Conservation (phyloP, 2,888 invertebrate genomes). For the Andrena dorsata region DNA sequence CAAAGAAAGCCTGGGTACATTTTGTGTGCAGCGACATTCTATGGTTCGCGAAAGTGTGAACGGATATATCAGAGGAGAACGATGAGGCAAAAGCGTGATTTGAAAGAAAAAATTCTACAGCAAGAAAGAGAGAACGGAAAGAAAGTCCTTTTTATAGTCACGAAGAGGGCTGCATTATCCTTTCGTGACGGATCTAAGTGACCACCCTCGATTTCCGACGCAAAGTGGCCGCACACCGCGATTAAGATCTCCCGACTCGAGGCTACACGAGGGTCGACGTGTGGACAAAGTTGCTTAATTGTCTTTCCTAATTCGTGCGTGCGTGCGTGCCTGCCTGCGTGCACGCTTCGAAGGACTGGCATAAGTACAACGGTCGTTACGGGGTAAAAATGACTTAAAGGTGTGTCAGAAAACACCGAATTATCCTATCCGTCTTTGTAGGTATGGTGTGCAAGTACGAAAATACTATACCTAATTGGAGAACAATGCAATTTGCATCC, state of each 20-base stretch:
- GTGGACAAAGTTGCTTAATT: constrained; percentile 64
- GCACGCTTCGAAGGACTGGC: constrained; percentile 25
- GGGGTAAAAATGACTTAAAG: constrained; percentile 18
- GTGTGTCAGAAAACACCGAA: constrained; percentile 23
- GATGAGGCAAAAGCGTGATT: not conserved
- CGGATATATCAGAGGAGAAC: constrained; percentile 4
- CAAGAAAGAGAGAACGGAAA: constrained; percentile 19
- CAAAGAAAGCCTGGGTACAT: not conserved
- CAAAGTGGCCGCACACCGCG: constrained; percentile 81
- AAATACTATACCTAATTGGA: not conserved
- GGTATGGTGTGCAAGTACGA: not conserved
- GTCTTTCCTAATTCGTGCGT: constrained; percentile 57
- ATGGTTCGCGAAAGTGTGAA: constrained; percentile 15
- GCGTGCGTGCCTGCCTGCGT: constrained; percentile 11
- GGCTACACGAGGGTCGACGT: constrained; percentile 27
- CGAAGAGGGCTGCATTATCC: constrained; percentile 61
- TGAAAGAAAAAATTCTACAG: not conserved
- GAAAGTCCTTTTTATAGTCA: constrained; percentile 56
- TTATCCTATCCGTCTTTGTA: not conserved
- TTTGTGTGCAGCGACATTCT: not conserved
- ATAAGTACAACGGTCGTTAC: constrained; percentile 43
- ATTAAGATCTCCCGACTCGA: constrained; percentile 79
- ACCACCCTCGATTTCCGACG: constrained; percentile 83
- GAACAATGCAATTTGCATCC: not conserved
- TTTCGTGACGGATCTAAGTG: constrained; percentile 82